phyloP scores from a whole-genome alignment of 37 sponge, comb jelly and placozoan species.

The Bolinopsis microptera region DNA sequence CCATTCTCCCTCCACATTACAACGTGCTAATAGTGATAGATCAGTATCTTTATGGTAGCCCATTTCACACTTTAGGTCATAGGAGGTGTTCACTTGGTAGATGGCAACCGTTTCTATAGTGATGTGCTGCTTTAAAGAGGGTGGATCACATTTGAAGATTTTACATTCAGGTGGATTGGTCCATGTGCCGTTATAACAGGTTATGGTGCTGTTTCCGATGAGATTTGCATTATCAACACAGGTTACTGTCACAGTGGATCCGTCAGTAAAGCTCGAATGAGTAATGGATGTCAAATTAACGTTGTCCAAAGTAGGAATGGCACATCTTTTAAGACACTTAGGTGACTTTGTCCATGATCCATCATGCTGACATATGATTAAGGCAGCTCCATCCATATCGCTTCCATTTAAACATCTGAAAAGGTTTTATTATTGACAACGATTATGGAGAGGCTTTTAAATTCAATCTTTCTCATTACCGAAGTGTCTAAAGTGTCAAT shows the following conservation, averaged over 20 bases:
- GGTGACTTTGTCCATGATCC: not conserved
- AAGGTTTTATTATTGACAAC: no score
- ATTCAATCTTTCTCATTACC: no score
- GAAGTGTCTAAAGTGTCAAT: no score
- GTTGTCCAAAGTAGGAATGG: not conserved
- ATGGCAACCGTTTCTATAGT: not conserved
- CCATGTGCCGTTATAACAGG: slow-evolving; percentile 16
- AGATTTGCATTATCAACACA: slow-evolving; percentile 1
- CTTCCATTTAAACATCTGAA: not conserved
- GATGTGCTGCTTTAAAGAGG: not conserved
- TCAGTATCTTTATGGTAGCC: not conserved
- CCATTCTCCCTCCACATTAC: not conserved
- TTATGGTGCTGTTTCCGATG: not conserved
- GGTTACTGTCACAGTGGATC: not conserved
- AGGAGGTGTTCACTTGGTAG: not conserved
- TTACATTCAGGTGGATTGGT: not conserved
- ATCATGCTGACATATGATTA: slow-evolving; percentile 7
- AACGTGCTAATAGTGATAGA: not conserved
- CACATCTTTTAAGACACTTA: not conserved
- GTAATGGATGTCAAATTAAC: not conserved
- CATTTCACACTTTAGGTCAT: not conserved
- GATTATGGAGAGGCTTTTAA: no score
- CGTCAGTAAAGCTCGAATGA: not conserved
- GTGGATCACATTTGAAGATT: slow-evolving; percentile 14
- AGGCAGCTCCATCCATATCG: not conserved